phyloP scores from a whole-genome alignment of 2,797 vertebrate genomes.

The Anguilla obscura region DNA sequence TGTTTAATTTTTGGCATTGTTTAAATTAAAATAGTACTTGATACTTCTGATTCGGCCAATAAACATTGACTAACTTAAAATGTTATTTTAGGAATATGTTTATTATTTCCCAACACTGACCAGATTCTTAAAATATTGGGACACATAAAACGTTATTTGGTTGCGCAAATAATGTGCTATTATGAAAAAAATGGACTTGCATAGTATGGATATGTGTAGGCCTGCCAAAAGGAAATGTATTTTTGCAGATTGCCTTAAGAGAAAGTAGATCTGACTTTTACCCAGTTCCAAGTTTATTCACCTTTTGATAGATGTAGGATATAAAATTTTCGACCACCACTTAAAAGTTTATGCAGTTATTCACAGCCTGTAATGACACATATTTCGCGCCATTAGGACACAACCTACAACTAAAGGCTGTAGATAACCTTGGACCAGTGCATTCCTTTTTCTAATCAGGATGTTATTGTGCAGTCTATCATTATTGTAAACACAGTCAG shows the following conservation, averaged over 20 bases:
- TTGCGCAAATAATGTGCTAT: not conserved
- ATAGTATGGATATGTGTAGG: not conserved
- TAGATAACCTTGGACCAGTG: not conserved
- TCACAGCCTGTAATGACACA: not conserved
- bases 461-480: not conserved
- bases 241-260: too few relatives aligned
- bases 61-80: not conserved
- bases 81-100: not conserved
- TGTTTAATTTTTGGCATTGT: not conserved
- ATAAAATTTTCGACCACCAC: not conserved
- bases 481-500: not conserved
- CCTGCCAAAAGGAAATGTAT: not conserved
- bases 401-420: not conserved
- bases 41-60: not conserved
- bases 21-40: not conserved
- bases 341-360: not conserved
- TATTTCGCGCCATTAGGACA: not conserved
- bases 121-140: not conserved
- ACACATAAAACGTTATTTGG: not conserved
- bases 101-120: constrained; percentile 1
- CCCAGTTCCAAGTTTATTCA: not conserved
- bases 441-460: constrained; percentile 14
- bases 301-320: not conserved
- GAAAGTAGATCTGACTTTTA: not conserved
- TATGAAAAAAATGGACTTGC: not conserved